Evolutionary conservation across 1,140 invertebrate genomes (phyloP).

Genomic region (Macrobrachium nipponense): DNA sequence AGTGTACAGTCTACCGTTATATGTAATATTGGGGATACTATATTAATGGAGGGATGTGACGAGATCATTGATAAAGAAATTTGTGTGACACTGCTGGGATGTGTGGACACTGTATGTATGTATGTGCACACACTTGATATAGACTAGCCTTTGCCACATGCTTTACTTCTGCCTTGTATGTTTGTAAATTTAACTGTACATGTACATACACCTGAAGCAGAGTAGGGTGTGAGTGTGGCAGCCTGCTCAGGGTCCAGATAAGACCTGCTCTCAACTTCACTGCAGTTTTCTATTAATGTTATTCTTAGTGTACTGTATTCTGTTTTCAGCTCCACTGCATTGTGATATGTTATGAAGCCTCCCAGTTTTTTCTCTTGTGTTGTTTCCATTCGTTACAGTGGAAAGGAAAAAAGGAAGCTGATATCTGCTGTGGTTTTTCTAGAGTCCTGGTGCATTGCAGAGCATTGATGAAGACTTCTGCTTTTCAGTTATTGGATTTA

Average conservation of each 20-base stretch:
- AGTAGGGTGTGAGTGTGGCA: slow-evolving; percentile 45
- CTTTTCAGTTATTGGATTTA: no score
- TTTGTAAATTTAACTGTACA: slow-evolving; percentile 56
- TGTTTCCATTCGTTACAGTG: no score
- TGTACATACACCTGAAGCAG: slow-evolving; percentile 54
- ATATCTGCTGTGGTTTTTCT: neutral
- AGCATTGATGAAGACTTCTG: no score
- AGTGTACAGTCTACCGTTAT: slow-evolving; percentile 38
- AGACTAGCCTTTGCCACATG: slow-evolving; percentile 45
- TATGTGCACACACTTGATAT: slow-evolving; percentile 43
- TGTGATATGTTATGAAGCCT: slow-evolving; percentile 42
- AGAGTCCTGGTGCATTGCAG: no score
- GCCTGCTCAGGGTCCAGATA: slow-evolving; percentile 51
- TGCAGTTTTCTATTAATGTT: slow-evolving; percentile 6
- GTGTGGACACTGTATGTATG: slow-evolving; percentile 41
- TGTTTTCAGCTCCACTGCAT: slow-evolving; percentile 40
- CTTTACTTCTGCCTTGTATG: slow-evolving; percentile 57
- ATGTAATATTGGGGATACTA: slow-evolving; percentile 34
- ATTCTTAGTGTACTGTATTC: slow-evolving; percentile 21
- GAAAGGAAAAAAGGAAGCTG: neutral
- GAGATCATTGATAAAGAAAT: slow-evolving; percentile 15
- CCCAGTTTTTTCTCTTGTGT: slow-evolving; percentile 14
- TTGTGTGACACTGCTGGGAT: neutral
- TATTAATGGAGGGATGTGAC: slow-evolving; percentile 21
- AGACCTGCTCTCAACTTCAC: slow-evolving; percentile 21